These are phyloP conservation scores for Callocephalon fimbriatum DNA, from an alignment of 2,113 vertebrate genomes.

Conservation along the genomic window DNA sequence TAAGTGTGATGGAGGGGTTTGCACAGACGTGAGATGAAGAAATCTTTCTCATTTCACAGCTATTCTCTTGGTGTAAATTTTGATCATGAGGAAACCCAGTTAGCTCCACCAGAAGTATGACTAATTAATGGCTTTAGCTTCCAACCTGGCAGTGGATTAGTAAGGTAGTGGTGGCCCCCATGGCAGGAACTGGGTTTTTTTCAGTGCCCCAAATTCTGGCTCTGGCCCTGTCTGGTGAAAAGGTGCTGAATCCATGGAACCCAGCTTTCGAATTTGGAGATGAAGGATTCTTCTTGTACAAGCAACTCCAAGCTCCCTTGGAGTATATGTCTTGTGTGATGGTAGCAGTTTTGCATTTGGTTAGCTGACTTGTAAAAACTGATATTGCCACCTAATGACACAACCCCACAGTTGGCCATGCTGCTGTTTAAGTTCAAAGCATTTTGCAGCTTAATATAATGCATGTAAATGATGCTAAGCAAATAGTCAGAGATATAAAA, in stretches of 20 bases:
- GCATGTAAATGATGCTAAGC: not conserved
- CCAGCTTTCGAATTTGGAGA: not conserved
- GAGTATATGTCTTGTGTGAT: not conserved
- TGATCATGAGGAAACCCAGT: not conserved
- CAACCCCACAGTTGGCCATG: not conserved
- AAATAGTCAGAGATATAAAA: not conserved
- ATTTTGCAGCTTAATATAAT: not conserved
- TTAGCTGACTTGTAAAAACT: not conserved
- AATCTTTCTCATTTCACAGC: not conserved
- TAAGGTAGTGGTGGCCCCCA: not conserved
- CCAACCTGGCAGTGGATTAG: not conserved
- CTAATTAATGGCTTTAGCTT: not conserved
- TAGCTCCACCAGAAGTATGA: not conserved
- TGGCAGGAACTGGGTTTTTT: not conserved
- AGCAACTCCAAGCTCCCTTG: accelerated
- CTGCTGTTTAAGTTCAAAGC: not conserved
- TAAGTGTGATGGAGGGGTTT: not conserved
- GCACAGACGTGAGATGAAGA: not conserved
- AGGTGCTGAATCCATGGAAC: not conserved
- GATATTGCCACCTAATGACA: not conserved
- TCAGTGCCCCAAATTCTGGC: not conserved
- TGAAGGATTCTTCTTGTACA: not conserved
- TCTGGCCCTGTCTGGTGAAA: not conserved
- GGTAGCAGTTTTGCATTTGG: not conserved
- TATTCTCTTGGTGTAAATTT: not conserved